Conservation (phyloP, 2,113 vertebrate genomes). For the Hydrolagus affinis region DNA sequence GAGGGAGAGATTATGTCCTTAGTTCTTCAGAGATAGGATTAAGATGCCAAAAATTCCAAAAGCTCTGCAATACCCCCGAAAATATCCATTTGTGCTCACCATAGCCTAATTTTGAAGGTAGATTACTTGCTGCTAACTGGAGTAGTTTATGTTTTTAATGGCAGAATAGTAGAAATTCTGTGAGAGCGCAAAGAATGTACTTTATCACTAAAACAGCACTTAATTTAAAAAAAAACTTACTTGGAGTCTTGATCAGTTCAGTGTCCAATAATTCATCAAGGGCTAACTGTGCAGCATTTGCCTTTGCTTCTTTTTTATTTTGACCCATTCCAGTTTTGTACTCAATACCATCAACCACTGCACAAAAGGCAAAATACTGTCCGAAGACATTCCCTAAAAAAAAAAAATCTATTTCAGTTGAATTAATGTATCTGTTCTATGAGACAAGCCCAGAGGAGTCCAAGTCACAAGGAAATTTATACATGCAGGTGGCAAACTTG, state of each 20-base stretch:
- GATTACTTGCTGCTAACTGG: conserved; percentile 31
- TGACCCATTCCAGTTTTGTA: conserved; percentile 78
- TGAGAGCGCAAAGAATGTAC: not conserved
- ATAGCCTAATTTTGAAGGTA: conserved; percentile 46
- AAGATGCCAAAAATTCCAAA: too few species aligned
- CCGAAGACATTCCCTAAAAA: conserved; percentile 58
- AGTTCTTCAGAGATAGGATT: too few species aligned
- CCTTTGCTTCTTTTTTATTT: conserved; percentile 77
- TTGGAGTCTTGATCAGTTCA: conserved; percentile 44
- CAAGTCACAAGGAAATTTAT: too few species aligned
- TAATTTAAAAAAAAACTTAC: conserved; percentile 42
- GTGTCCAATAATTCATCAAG: conserved; percentile 64
- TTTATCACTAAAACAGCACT: too few species aligned
- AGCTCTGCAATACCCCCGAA: too few species aligned
- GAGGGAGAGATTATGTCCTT: too few species aligned
- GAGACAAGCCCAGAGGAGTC: too few species aligned
- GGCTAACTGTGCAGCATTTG: conserved; percentile 71
- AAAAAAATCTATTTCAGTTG: not conserved
- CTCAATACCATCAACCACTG: conserved; percentile 70
- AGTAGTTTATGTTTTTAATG: too few species aligned
- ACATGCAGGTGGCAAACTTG: too few species aligned
- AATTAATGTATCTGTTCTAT: too few species aligned
- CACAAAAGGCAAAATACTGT: conserved; percentile 83
- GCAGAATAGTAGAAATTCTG: too few species aligned
- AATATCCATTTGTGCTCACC: conserved; percentile 52